These are phyloP conservation scores for Cyclophora albipunctata DNA, from an alignment of 2,888 invertebrate genomes.

Conservation along the genomic window DNA sequence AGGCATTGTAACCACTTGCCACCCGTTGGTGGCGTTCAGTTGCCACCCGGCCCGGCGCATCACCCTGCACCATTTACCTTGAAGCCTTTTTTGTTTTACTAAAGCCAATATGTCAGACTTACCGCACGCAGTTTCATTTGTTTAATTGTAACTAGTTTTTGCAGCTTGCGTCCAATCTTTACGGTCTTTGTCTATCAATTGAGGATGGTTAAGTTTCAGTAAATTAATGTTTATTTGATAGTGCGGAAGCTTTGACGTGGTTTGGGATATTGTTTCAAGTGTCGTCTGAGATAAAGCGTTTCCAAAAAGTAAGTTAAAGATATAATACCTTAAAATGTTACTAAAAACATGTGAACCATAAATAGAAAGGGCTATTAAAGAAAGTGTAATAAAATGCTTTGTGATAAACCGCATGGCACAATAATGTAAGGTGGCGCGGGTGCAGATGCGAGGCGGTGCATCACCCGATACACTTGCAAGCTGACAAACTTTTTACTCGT, in stretches of 20 bases:
- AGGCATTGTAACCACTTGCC: conserved; percentile 16
- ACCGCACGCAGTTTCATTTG: conserved; percentile 18
- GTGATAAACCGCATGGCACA: too few relatives aligned
- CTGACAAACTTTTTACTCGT: conserved; percentile 20
- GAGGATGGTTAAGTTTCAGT: not conserved
- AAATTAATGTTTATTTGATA: too few relatives aligned
- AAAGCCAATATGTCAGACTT: conserved; percentile 33
- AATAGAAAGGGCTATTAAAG: too few relatives aligned
- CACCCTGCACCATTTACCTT: conserved; percentile 45
- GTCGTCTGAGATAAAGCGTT: too few relatives aligned
- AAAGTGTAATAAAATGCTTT: too few relatives aligned
- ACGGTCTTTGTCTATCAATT: not conserved
- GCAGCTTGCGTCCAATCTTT: not conserved
- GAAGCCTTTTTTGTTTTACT: conserved; percentile 42
- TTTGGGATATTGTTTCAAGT: too few relatives aligned
- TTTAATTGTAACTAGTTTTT: conserved; percentile 16
- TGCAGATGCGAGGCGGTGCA: conserved; percentile 13
- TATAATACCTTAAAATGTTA: too few relatives aligned
- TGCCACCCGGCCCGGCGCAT: conserved; percentile 19
- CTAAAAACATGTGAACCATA: too few relatives aligned
- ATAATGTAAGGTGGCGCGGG: not conserved
- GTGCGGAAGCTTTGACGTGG: too few relatives aligned
- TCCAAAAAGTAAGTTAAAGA: too few relatives aligned
- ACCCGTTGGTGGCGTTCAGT: conserved; percentile 4
- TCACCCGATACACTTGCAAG: conserved; percentile 18